These are phyloP conservation scores for Pterostichus madidus DNA, from an alignment of 2,888 invertebrate species.

Conservation along the genomic window DNA sequence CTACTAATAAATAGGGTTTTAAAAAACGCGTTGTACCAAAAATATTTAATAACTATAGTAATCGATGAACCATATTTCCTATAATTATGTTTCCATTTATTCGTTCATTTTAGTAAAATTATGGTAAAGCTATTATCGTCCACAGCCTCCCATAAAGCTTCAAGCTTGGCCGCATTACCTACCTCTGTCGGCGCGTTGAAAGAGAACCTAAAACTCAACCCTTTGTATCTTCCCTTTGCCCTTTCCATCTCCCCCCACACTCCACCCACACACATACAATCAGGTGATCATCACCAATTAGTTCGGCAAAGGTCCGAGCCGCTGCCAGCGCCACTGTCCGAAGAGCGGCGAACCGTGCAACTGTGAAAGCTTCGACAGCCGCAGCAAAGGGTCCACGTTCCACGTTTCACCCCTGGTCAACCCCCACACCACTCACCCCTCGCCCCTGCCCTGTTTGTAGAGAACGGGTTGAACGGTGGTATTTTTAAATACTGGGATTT, in stretches of 20 bases:
- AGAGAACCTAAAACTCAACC: neutral
- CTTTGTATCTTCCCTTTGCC: slow-evolving; percentile 2
- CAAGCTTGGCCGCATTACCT: too few species aligned
- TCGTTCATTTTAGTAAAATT: too few species aligned
- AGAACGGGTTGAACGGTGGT: neutral
- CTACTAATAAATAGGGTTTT: too few species aligned
- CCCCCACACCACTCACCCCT: slow-evolving; percentile 17
- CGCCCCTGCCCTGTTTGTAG: neutral
- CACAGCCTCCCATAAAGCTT: too few species aligned
- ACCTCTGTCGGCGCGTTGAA: neutral
- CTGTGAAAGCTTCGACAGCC: slow-evolving; percentile 52
- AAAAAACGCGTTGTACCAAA: too few species aligned
- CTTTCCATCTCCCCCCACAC: neutral
- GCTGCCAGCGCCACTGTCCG: neutral
- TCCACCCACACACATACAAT: slow-evolving; percentile 33
- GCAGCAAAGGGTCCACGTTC: slow-evolving; percentile 44
- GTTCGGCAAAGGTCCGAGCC: slow-evolving; percentile 54
- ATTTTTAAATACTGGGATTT: slow-evolving; percentile 56
- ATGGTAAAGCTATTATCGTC: too few species aligned
- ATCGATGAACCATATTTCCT: too few species aligned
- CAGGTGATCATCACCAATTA: slow-evolving; percentile 65
- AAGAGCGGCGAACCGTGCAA: slow-evolving; percentile 60
- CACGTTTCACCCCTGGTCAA: neutral
- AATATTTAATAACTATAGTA: too few species aligned
- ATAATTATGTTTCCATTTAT: too few species aligned